Percentiles rank a stretch among this genome's conserved stretches.
Conservation (phyloP, 2,113 vertebrate species). For the Brachionichthys hirsutus region DNA sequence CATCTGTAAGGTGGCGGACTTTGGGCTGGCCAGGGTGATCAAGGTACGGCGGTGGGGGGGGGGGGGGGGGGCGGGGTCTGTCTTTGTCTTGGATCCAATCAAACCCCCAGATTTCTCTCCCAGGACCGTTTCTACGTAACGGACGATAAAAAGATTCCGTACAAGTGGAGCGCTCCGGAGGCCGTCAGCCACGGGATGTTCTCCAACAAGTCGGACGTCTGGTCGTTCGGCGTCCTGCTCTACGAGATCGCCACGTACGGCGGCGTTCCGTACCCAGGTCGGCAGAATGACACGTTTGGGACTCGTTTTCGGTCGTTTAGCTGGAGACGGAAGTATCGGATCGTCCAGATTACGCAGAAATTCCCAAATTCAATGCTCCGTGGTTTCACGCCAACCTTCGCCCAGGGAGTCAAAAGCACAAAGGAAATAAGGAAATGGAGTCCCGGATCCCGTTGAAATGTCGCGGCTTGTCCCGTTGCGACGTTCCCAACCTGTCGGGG, state of each 20-base stretch:
- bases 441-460: too few species aligned
- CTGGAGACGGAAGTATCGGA: too few species aligned
- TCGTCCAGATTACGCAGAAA: too few species aligned
- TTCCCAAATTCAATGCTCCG: too few species aligned
- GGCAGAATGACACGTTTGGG: background rate
- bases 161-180: constrained; percentile 84
- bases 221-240: constrained; percentile 84
- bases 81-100: background rate
- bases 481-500: too few species aligned
- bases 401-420: too few species aligned
- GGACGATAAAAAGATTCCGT: constrained; percentile 76
- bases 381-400: too few species aligned
- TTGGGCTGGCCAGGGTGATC: constrained; percentile 83
- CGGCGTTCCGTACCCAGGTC: constrained; percentile 81
- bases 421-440: too few species aligned
- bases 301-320: background rate
- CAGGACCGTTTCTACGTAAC: constrained; percentile 82
- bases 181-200: constrained; percentile 78
- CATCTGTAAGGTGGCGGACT: constrained; percentile 87
- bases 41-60: constrained; percentile 69
- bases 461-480: too few species aligned
- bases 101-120: background rate
- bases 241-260: constrained; percentile 81
- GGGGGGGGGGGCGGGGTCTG: background rate
- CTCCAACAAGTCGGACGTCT: constrained; percentile 82